Percentiles rank a stretch among this genome's conserved stretches.
Evolutionary conservation across 2,113 vertebrate genomes (phyloP).

Genomic region (Carollia perspicillata): DNA sequence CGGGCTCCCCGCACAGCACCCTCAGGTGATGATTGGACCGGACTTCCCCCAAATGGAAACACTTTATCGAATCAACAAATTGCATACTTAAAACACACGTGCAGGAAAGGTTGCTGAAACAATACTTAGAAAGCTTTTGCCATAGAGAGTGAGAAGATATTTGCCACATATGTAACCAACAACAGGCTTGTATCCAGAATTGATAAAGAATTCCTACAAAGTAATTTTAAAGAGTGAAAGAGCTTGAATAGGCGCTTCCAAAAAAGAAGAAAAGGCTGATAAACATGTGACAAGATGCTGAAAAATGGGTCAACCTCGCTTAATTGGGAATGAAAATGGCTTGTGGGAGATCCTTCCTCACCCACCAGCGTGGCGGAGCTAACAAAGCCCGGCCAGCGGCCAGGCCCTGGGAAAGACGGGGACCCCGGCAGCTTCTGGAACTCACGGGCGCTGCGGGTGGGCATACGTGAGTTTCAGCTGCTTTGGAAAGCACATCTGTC

Average conservation of each 20-base stretch:
- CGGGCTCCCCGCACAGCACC: not conserved
- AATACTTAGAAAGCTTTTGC: not conserved
- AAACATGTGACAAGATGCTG: not conserved
- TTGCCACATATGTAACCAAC: not conserved
- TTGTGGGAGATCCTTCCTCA: not conserved
- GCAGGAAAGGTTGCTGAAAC: not conserved
- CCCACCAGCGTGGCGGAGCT: rapidly evolving
- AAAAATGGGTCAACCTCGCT: not conserved
- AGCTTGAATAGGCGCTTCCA: not conserved
- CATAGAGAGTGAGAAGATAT: not conserved
- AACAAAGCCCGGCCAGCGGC: not conserved
- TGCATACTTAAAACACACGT: not conserved
- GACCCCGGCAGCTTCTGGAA: not conserved
- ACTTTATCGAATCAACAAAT: not conserved
- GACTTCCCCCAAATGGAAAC: not conserved
- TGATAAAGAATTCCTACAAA: not conserved
- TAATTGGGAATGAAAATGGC: not conserved
- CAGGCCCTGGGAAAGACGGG: not conserved
- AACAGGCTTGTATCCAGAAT: not conserved
- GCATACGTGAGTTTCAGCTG: not conserved
- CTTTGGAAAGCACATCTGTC: not conserved
- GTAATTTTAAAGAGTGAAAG: not conserved
- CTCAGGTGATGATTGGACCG: not conserved
- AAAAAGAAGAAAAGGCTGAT: not conserved
- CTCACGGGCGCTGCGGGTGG: not conserved